Evolutionary conservation across 2,113 vertebrate genomes (phyloP).

Genomic region (Platysternon megacephalum): DNA sequence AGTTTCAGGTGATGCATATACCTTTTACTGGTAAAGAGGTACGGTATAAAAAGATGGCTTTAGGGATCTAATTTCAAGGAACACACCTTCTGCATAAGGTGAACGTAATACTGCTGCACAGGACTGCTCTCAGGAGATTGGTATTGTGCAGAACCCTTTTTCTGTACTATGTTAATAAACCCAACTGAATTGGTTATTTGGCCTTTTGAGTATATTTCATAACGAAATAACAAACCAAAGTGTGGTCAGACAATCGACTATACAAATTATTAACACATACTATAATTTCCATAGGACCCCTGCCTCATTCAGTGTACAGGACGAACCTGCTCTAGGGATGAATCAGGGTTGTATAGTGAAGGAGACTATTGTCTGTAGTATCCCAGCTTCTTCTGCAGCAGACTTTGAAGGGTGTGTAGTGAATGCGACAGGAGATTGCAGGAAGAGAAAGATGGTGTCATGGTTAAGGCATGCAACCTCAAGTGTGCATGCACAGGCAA

Average conservation of each 20-base stretch:
- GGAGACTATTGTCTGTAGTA: not conserved
- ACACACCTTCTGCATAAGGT: no score
- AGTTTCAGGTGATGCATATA: no score
- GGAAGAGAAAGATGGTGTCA: not conserved
- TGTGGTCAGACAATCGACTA: not conserved
- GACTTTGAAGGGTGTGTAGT: not conserved
- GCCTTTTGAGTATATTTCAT: not conserved
- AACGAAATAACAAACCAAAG: not conserved
- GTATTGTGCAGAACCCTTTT: not conserved
- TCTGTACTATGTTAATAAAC: not conserved
- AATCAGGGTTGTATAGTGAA: not conserved
- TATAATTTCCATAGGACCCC: not conserved
- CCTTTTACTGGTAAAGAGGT: no score
- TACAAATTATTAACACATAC: not conserved
- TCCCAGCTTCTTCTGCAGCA: not conserved
- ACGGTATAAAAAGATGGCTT: no score
- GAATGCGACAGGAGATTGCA: not conserved
- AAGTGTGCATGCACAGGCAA: not conserved
- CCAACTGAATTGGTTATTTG: not conserved
- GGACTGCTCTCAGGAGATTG: not conserved
- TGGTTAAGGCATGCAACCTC: not conserved
- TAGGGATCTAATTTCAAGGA: no score
- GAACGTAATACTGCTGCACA: no score
- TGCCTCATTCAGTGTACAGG: not conserved
- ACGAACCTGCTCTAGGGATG: not conserved